These are phyloP conservation scores for Luidia sarsii DNA, from an alignment of 53 echinoderm and acorn worm genomes.

Conservation along the genomic window DNA sequence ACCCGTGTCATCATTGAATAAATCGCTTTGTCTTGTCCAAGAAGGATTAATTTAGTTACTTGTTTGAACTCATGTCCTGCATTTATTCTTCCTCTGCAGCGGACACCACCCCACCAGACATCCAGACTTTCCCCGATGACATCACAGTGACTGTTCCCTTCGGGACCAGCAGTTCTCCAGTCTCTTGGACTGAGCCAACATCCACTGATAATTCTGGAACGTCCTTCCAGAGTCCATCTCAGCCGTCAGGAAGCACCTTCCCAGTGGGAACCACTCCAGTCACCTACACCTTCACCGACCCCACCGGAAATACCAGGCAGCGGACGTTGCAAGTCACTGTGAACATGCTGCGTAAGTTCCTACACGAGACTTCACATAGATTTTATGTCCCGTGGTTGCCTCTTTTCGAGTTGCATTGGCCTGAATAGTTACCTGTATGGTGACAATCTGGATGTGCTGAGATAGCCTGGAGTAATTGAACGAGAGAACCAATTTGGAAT, in stretches of 20 bases:
- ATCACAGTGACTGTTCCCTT: conserved; percentile 8
- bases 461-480: too few relatives aligned
- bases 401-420: too few relatives aligned
- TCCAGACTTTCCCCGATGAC: conserved; percentile 35
- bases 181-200: conserved; percentile 56
- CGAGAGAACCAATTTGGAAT: too few relatives aligned
- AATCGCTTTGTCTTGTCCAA: background rate
- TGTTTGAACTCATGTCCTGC: too few relatives aligned
- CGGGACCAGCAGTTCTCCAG: conserved; percentile 4
- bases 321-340: conserved; percentile 53
- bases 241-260: conserved; percentile 49
- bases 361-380: too few relatives aligned
- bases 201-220: conserved; percentile 51
- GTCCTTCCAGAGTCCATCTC: conserved; percentile 21
- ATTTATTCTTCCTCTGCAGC: conserved; percentile 2
- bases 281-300: conserved; percentile 65
- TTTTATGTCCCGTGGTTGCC: too few relatives aligned
- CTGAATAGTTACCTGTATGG: too few relatives aligned
- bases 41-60: background rate
- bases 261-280: conserved; percentile 47
- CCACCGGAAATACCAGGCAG: conserved; percentile 35
- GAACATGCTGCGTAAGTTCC: background rate
- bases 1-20: background rate
- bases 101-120: conserved; percentile 29
- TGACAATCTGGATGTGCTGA: too few relatives aligned